Evolutionary conservation across 2,797 vertebrate species (phyloP), one percentile per base, ranked within the genome.

Genomic region (Siniperca undulata): DNA sequence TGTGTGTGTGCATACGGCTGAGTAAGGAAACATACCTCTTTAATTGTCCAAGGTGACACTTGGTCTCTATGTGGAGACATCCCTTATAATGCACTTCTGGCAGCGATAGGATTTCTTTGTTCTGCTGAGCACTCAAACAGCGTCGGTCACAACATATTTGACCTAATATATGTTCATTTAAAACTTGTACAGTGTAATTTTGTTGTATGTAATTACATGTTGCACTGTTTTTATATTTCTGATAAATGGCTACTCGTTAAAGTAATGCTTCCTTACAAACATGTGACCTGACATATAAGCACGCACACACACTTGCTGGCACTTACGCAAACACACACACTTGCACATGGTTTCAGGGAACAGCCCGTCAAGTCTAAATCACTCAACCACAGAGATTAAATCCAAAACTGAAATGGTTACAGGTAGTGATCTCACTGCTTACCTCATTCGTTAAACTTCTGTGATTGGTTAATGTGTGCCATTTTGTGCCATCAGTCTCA

Each of bases 31-130:
- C 89, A 86, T 86, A 27, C 83, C 86, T 92, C 74, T 84, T 69
- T 84, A 91, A 91, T 76, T 85, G 80, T 81, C 81, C 86, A 84
- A 88, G 89, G 90, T 93, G 91, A 94, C 85, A 79, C 67, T 70
- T 0, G 80, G 74, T 80, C 60, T 80, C 68, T 27, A 16, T 70
- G 75, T 79, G 80, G 71, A 84, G 77, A 87, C 80, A 60, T 83
- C 71, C 76, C 80, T 79, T 55, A 65, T 71, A 74, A 79, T 80
- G 88, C 82, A 68, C 38, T 71, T 48, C 56, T 78, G 74, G 79
- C 82, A 85, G 78, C 1, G 80, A 74, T 88, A 64, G 56, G 74
- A 79, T 92, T 90, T 90, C 86, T 62, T 48, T 44, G 46, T 79
- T 85, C 56, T 83, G 81, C 82, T 88, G 87, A 90, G 67, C 27